Percentiles rank a stretch among this genome's conserved stretches.
Conservation (phyloP, 1,140 invertebrate genomes). For the Zaprionus ghesquierei region DNA sequence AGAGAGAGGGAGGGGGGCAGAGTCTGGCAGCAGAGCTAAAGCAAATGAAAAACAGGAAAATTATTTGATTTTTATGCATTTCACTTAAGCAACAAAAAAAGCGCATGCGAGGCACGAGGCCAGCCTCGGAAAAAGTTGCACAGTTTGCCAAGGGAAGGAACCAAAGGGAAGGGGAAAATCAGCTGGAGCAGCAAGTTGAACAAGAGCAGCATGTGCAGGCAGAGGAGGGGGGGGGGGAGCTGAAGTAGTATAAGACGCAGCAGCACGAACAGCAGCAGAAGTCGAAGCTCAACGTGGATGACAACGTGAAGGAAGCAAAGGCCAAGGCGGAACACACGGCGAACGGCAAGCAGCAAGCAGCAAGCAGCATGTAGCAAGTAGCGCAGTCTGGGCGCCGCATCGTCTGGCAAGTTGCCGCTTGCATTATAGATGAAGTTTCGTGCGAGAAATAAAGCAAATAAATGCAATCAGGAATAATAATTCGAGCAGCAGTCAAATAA, state of each 20-base stretch:
- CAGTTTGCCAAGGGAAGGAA: too few species aligned
- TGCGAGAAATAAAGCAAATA: constrained; percentile 73
- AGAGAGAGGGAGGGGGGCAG: not conserved
- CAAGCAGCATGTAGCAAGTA: not conserved
- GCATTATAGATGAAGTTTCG: constrained; percentile 76
- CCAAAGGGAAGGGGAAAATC: not conserved
- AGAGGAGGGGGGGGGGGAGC: not conserved
- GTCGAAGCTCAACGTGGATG: not conserved
- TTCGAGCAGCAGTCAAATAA: constrained; percentile 68
- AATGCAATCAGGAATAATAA: constrained; percentile 78
- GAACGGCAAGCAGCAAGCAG: not conserved
- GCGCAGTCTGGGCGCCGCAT: constrained; percentile 27
- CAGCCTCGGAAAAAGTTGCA: not conserved
- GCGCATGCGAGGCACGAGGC: constrained; percentile 22
- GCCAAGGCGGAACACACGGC: not conserved
- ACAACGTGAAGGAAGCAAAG: not conserved
- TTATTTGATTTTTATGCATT: constrained; percentile 80
- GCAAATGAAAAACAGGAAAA: constrained; percentile 74
- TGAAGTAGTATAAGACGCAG: not conserved
- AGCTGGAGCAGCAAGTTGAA: not conserved
- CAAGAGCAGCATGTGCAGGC: not conserved
- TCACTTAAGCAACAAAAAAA: constrained; percentile 75
- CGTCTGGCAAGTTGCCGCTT: constrained; percentile 49
- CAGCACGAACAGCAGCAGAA: not conserved
- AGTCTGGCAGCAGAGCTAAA: not conserved